Evolutionary conservation across 2,113 vertebrate genomes (phyloP).

Genomic region (Chaetura pelagica): DNA sequence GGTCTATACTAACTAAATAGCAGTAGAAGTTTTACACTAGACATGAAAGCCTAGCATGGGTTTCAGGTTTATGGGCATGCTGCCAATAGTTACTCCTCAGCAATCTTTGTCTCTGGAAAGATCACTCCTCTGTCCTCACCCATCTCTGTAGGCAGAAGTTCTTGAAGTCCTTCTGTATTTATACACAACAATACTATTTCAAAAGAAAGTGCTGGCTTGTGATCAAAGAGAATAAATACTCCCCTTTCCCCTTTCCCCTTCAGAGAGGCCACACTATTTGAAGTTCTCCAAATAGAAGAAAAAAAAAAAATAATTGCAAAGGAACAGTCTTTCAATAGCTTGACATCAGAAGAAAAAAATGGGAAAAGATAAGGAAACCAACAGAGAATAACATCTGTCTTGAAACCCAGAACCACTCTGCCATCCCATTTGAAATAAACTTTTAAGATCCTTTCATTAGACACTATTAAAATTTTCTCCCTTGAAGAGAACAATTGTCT

Average conservation of each 20-base stretch:
- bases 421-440: neutral
- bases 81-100: neutral
- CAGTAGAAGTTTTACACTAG: neutral
- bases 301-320: neutral
- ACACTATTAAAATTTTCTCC: neutral
- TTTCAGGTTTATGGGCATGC: neutral
- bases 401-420: neutral
- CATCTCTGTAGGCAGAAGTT: neutral
- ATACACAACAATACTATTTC: slow-evolving; percentile 55
- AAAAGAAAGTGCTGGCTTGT: slow-evolving; percentile 30
- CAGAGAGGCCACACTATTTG: slow-evolving; percentile 20
- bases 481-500: neutral
- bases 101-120: neutral
- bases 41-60: neutral
- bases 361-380: neutral
- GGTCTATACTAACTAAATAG: neutral
- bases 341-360: neutral
- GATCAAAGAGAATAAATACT: slow-evolving; percentile 51
- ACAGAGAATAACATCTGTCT: neutral
- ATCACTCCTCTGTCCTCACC: neutral
- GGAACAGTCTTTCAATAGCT: slow-evolving; percentile 25
- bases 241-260: neutral
- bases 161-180: slow-evolving; percentile 20
- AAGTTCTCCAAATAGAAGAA: slow-evolving; percentile 38
- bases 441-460: neutral